Percentiles rank a stretch among this genome's conserved stretches.
These are phyloP conservation scores for Rhinolophus sinicus DNA, from an alignment of 2,113 vertebrate species.

Conservation along the genomic window DNA sequence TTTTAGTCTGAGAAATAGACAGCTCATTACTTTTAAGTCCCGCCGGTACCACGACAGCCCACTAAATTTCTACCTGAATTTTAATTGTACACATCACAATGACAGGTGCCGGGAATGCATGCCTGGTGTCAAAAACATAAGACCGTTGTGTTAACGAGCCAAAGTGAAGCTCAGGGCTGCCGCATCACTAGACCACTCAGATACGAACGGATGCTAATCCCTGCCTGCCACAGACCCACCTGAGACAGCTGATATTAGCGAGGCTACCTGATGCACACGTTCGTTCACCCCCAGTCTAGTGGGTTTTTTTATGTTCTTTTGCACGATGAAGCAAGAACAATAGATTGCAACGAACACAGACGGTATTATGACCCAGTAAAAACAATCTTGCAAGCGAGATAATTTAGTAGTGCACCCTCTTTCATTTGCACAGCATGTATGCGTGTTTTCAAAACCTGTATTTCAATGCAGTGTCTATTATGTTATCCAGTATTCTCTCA, in stretches of 20 bases:
- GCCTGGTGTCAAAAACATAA: not conserved
- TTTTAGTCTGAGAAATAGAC: not conserved
- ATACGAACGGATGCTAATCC: too few relatives aligned
- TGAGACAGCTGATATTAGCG: too few relatives aligned
- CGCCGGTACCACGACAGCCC: rapidly evolving
- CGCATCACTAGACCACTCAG: not conserved
- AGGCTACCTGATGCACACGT: rapidly evolving
- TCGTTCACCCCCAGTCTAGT: not conserved
- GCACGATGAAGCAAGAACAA: not conserved
- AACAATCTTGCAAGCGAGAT: not conserved
- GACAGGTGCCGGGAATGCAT: not conserved
- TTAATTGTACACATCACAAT: not conserved
- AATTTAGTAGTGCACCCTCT: not conserved
- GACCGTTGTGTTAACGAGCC: not conserved
- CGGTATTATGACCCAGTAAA: not conserved
- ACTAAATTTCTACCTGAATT: not conserved
- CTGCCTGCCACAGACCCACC: rapidly evolving
- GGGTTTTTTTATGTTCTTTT: not conserved
- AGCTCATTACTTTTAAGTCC: not conserved
- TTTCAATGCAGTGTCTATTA: not conserved
- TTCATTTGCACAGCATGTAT: rapidly evolving
- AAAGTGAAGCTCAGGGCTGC: rapidly evolving
- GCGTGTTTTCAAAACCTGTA: not conserved
- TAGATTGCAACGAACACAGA: not conserved
- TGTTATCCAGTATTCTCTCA: not conserved